Evolutionary conservation across 2,797 vertebrate species (phyloP).

Genomic region (Thripadectes ignobilis): DNA sequence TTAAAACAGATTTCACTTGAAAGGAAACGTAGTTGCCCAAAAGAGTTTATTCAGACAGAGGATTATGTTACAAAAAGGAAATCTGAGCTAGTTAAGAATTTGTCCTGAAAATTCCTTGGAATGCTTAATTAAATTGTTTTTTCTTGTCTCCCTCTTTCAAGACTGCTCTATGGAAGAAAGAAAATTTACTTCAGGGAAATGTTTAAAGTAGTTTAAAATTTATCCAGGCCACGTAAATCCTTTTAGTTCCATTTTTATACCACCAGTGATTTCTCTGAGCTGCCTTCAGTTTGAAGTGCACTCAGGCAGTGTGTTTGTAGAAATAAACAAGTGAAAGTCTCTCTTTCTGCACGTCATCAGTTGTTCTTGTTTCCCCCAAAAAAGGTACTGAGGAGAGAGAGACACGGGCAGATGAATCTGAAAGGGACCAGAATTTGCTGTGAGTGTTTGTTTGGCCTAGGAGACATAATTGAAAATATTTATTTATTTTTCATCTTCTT

Average conservation of each 20-base stretch:
- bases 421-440: not conserved
- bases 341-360: not conserved
- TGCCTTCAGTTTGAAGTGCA: not conserved
- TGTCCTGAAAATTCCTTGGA: not conserved
- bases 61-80: not conserved
- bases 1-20: not conserved
- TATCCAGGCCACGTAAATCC: not conserved
- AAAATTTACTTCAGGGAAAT: not conserved
- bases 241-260: conserved; percentile 11
- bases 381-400: not conserved
- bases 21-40: not conserved
- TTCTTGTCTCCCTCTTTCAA: not conserved
- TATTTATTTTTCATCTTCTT: not conserved
- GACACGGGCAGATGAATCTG: not conserved
- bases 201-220: conserved; percentile 7
- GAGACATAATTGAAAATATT: not conserved
- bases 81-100: conserved; percentile 24
- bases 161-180: not conserved
- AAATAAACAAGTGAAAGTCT: not conserved
- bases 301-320: not conserved
- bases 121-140: not conserved
- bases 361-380: not conserved
- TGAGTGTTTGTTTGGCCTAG: not conserved
- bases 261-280: not conserved
- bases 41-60: not conserved